Evolutionary conservation across 2,113 vertebrate species (phyloP).

Genomic region (Columbina picui): DNA sequence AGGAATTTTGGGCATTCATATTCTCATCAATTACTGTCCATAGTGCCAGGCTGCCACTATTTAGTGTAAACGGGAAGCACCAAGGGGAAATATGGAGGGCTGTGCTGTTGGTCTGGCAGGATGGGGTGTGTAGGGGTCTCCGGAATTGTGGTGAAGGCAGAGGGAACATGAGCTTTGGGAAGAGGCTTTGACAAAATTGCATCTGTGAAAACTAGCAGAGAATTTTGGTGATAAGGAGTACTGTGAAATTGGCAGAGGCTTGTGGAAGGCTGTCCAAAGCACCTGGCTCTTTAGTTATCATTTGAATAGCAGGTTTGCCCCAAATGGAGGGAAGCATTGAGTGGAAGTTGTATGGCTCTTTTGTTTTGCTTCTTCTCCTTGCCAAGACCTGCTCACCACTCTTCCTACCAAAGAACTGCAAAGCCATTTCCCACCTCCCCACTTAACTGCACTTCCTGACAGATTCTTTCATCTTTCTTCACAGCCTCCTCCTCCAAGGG

Average conservation of each 20-base stretch:
- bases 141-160: accelerated
- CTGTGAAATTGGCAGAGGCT: constrained; percentile 33
- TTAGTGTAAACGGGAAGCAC: not conserved
- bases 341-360: constrained; percentile 32
- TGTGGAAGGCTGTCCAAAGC: constrained; percentile 5
- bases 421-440: not conserved
- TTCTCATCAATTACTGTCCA: not conserved
- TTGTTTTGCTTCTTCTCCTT: constrained; percentile 39
- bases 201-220: not conserved
- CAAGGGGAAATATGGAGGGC: not conserved
- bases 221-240: not conserved
- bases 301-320: constrained; percentile 9
- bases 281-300: constrained; percentile 43
- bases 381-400: constrained; percentile 14
- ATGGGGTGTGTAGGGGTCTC: too few species aligned
- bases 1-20: not conserved
- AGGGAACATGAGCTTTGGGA: not conserved
- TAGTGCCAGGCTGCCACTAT: not conserved
- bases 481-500: not conserved
- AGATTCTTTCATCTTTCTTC: constrained; percentile 21
- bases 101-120: not conserved
- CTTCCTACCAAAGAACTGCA: constrained; percentile 9
- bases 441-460: not conserved
- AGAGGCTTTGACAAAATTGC: not conserved
- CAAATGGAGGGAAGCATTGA: constrained; percentile 20